Evolutionary conservation across 2,113 vertebrate genomes (phyloP).

Genomic region (Cyphomyrus discorhynchus): DNA sequence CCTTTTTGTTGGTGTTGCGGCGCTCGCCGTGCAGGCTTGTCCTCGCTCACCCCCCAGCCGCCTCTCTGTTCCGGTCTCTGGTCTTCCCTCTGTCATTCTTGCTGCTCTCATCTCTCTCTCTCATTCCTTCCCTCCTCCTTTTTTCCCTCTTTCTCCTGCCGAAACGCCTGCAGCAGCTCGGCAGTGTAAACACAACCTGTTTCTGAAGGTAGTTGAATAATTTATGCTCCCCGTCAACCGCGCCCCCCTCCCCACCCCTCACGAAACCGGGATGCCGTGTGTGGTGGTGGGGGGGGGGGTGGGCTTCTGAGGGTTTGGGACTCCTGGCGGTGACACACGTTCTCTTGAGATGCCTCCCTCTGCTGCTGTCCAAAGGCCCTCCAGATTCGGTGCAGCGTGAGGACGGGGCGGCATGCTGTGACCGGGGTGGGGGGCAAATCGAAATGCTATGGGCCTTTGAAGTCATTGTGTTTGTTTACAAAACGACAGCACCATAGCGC

Average conservation of each 20-base stretch:
- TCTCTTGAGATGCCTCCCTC: neutral
- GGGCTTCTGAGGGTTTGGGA: neutral
- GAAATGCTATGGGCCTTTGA: neutral
- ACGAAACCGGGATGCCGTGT: conserved; percentile 22
- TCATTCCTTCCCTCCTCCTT: neutral
- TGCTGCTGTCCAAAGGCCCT: neutral
- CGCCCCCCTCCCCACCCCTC: conserved; percentile 23
- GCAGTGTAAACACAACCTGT: conserved; percentile 38
- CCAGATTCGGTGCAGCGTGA: neutral
- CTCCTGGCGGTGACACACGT: neutral
- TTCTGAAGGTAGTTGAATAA: conserved; percentile 40
- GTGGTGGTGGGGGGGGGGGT: neutral
- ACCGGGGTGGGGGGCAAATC: neutral
- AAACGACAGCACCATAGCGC: neutral
- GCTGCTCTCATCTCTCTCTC: neutral
- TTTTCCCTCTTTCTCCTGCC: neutral
- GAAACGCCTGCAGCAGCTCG: conserved; percentile 25
- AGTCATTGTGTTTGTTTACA: neutral
- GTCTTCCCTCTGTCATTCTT: neutral
- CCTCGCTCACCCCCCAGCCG: neutral
- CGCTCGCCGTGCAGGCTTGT: neutral
- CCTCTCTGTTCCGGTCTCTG: neutral
- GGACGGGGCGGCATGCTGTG: too few species aligned
- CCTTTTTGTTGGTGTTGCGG: neutral
- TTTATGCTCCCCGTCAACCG: conserved; percentile 31